These are phyloP conservation scores for Benthosema pterotum DNA, from an alignment of 2,797 vertebrate species.

Conservation along the genomic window DNA sequence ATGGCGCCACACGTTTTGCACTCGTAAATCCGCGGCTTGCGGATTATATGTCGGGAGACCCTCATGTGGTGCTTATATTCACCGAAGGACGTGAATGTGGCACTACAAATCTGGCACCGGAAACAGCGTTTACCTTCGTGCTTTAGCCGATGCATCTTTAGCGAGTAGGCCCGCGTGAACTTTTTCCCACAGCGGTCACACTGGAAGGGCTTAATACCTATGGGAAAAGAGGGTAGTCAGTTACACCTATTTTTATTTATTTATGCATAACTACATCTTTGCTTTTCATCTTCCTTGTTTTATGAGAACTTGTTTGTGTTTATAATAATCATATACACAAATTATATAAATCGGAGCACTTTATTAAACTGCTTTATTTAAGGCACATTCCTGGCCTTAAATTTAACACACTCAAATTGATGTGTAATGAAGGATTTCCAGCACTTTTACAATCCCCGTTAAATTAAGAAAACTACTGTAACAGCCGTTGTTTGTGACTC, in stretches of 20 bases:
- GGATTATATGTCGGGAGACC: conserved; percentile 99
- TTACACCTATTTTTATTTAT: too few species aligned
- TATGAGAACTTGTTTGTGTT: too few species aligned
- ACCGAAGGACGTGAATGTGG: conserved; percentile 99
- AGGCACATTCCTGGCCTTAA: too few species aligned
- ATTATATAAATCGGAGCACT: too few species aligned
- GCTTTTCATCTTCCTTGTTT: too few species aligned
- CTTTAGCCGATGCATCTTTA: conserved; percentile 99
- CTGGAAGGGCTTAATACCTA: conserved; percentile 99
- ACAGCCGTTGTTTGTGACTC: neutral
- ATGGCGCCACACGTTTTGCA: conserved; percentile 99
- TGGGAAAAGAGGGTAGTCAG: conserved; percentile 12
- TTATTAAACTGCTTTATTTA: too few species aligned
- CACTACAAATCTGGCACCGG: conserved; percentile 99
- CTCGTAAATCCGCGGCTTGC: conserved; percentile 99
- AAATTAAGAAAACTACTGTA: too few species aligned
- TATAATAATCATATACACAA: too few species aligned
- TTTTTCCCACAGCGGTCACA: conserved; percentile 99
- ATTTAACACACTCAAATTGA: too few species aligned
- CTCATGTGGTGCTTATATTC: conserved; percentile 99
- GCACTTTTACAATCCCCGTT: too few species aligned
- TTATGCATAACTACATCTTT: too few species aligned
- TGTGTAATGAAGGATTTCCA: too few species aligned
- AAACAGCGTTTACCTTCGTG: conserved; percentile 99
- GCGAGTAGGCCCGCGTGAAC: conserved; percentile 99